Evolutionary conservation across 2,113 vertebrate genomes (phyloP), one percentile per base, ranked within the genome.

Genomic region (Cephalopholis sonnerati): DNA sequence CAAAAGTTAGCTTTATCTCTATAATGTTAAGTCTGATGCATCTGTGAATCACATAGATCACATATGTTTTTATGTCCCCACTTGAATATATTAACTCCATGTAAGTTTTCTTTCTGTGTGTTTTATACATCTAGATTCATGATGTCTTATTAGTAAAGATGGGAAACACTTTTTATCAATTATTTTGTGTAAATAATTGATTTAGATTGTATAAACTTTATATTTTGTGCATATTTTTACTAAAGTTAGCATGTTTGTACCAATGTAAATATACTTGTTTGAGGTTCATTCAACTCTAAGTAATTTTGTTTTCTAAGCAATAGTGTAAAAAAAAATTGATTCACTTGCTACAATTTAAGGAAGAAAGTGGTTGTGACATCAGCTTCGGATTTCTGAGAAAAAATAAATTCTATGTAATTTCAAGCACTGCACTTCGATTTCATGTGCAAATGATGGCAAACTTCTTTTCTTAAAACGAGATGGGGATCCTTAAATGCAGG

Each of bases 341-440:
- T 75, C 7, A 51, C 7, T 16, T 3, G 44, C 24, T 22, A 10
- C 7, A 32, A 1, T 77, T 4, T 1, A n/a, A 59, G 46, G 25
- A 66, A 18, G 59, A 66, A 20, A 22, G 32, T 36, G 13, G 64
- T 51, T 44, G 63, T 44, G 57, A 69, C 71, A 82, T 79, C 2
- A 6, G 27, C 39, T 46, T 65, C 29, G 29, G 22, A 39, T 27
- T 85, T 80, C 54, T 71, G 29, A 62, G 72, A 57, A 77, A 74
- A n/a, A 20, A 65, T 0, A 78, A 44, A n/a, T 62, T 53, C 17
- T 53, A 12, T 32, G 27, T 11, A 22, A 7, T 20, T 1, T 5
- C n/a, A n/a, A n/a, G n/a, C 64, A 27, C 18, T 32, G 44, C 7
- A 46, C 44, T 29, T 2, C 41, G 58, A 29, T 69, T n/a, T 41